Evolutionary conservation across 2,888 invertebrate species (phyloP), one percentile per base, ranked within the genome.

Genomic region (Ennomos fuscantarius): DNA sequence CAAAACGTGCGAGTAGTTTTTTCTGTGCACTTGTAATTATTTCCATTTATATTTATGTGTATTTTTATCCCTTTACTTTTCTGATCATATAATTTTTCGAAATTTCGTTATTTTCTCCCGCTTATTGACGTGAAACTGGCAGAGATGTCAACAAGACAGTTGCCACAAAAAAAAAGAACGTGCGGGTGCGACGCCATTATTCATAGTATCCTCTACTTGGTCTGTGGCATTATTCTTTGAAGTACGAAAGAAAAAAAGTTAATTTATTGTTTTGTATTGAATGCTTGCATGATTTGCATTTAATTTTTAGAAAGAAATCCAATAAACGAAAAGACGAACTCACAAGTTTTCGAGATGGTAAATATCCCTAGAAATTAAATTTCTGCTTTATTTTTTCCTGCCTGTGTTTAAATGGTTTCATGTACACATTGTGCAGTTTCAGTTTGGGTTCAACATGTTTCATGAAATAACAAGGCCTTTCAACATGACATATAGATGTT

Each of bases 391-490:
- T 48, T 52, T 47, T 10, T 9, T n/a, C 13, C 1, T 34, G 46
- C 13, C 45, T 35, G 36, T 44, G 35, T 43, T 49, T 40, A 40
- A 39, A 56, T 68, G 56, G 53, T 39, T 37, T 50, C 37, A 45
- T 56, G 49, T 55, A 67, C 77, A 71, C 75, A 78, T 63, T 81
- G 85, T 83, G 78, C 73, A 93, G 93, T 95, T 95, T 93, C 95
- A 96, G 94, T 97, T 97, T 85, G 95, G 96, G 40, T 97, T 97
- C 88, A 97, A 97, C 84, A 95, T 97, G 94, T 97, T 97, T 82
- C 96, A 96, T 70, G 97, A 97, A 73, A 94, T 95, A 60, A 95
- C 96, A 39, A 94, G 97, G 60, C 96, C 95, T 24, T 97, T 97
- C 80, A 96, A 95, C 74, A 95, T 95, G 73, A 96, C 96, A 42